A percentile compares a stretch with the other conserved stretches of the same genome.
phyloP scores from a whole-genome alignment of 92 coral and sea anemone genomes.

The Anthopleura xanthogrammica region DNA sequence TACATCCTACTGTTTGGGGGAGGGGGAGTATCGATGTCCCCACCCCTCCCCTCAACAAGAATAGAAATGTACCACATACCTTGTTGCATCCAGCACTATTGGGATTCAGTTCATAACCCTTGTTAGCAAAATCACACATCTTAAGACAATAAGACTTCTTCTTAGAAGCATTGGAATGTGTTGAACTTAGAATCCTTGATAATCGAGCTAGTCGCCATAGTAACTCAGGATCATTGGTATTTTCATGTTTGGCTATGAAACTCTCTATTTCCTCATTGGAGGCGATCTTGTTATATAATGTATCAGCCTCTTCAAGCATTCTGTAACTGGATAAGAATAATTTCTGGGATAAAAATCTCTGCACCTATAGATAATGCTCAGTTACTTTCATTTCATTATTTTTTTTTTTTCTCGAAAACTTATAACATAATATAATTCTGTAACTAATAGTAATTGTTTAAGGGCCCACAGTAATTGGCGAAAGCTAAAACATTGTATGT shows the following conservation, averaged over 20 bases:
- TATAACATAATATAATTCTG: no score
- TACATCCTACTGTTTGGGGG: not conserved
- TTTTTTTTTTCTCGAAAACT: no score
- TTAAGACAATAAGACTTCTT: constrained; percentile 18
- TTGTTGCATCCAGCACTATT: constrained; percentile 43
- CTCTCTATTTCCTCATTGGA: constrained; percentile 28
- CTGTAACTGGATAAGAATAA: no score
- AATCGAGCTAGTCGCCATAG: constrained; percentile 36
- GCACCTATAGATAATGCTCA: no score
- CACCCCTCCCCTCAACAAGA: no score
- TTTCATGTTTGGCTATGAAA: constrained; percentile 19
- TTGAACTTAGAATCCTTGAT: constrained; percentile 8
- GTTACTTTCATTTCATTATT: no score
- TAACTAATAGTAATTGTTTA: no score
- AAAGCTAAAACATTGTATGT: no score
- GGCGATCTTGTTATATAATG: constrained; percentile 20
- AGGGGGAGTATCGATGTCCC: not conserved
- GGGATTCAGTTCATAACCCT: constrained; percentile 24
- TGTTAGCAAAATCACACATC: constrained; percentile 27
- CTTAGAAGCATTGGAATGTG: not conserved
- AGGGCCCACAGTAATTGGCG: no score
- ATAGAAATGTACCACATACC: constrained; percentile 1
- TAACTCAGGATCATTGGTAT: constrained; percentile 27
- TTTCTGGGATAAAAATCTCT: no score
- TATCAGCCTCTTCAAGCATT: constrained; percentile 29